Evolutionary conservation across 2,888 invertebrate species (phyloP), one percentile per base, ranked within the genome.

Genomic region (Drosophila parthenogenetica): DNA sequence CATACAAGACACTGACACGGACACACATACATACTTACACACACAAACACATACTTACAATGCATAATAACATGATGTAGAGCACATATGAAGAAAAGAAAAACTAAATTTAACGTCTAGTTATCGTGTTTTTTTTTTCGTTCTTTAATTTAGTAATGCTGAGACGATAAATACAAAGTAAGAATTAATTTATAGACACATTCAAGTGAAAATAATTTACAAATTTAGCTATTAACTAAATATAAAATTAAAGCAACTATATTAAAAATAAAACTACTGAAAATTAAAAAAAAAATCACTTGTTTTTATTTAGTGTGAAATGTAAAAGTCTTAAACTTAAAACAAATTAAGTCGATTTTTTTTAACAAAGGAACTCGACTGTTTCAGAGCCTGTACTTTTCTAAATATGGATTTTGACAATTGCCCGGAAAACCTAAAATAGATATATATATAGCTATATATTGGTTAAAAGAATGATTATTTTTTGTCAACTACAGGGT

Each of bases 131-230:
- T 74, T 73, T 69, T 72, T 83, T 74, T 69, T 65, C 61, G 77
- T 62, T 77, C 68, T 69, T 74, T 73, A 71, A 66, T 69, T 87
- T 76, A 85, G 69, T 77, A 81, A 81, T 79, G 72, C 85, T 70
- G 85, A 69, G 87, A 81, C 69, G 79, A 82, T 81, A 72, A 77
- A 87, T 87, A 86, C 64, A 83, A 69, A 61, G 32, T 82, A 83
- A 83, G 78, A 70, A 69, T 80, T 88, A 84, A 88, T 88, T 88
- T 84, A 84, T 88, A 86, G 89, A 88, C 71, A 77, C 76, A 85
- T 87, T 85, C 64, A 84, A 88, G 63, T 83, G 77, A 80, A 77
- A 80, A 78, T 88, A 83, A 88, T 83, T 88, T 83, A 83, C 88
- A 83, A 83, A 73, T 66, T 70, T 80, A 77, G 88, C 81, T 82